phyloP scores from a whole-genome alignment of 2,113 vertebrate species.

The Mugil cephalus region DNA sequence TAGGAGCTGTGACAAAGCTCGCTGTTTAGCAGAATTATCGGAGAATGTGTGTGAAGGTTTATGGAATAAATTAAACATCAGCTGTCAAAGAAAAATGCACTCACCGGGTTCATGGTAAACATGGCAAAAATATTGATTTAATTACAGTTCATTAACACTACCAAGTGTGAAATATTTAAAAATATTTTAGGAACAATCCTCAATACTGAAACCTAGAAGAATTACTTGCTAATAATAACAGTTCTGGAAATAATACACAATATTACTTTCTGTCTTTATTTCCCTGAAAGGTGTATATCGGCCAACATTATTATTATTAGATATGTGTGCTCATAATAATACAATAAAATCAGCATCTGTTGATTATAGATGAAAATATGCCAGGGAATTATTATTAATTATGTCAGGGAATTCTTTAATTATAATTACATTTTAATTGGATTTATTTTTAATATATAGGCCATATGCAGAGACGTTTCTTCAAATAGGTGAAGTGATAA shows the following conservation, averaged over 20 bases:
- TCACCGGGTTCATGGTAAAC: neutral
- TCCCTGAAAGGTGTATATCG: neutral
- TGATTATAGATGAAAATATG: no score
- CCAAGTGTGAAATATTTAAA: no score
- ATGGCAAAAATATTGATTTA: neutral
- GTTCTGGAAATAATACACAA: neutral
- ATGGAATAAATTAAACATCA: conserved; percentile 3
- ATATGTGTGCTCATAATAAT: neutral
- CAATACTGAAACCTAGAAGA: no score
- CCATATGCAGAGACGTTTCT: no score
- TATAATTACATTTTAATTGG: neutral
- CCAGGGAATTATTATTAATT: no score
- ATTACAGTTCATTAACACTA: neutral
- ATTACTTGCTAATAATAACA: neutral
- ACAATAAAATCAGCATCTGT: neutral
- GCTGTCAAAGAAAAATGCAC: neutral
- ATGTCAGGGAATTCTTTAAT: neutral
- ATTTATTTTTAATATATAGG: no score
- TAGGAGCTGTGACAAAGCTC: conserved; percentile 18
- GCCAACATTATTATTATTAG: neutral
- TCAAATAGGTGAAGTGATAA: neutral
- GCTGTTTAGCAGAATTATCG: conserved; percentile 12
- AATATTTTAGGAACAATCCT: no score
- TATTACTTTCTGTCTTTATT: no score
- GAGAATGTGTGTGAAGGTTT: conserved; percentile 30